phyloP scores from a whole-genome alignment of 2,797 vertebrate genomes.

The Sebastes elongatus region DNA sequence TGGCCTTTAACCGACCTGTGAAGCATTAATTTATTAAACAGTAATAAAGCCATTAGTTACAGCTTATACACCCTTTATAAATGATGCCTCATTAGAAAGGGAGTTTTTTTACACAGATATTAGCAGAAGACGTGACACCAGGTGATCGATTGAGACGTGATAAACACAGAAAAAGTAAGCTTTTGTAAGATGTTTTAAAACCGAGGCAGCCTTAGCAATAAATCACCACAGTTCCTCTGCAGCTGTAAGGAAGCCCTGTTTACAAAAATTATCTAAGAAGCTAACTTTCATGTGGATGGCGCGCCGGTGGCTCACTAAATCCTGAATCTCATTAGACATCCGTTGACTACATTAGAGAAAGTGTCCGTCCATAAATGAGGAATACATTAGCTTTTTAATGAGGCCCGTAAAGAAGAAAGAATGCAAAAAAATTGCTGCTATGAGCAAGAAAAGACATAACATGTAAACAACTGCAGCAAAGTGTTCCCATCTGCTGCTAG shows the following conservation, averaged over 20 bases:
- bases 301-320: not conserved
- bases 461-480: conserved; percentile 76
- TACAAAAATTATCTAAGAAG: conserved; percentile 3
- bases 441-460: conserved; percentile 71
- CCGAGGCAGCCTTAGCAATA: not conserved
- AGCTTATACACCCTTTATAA: not conserved
- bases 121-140: not conserved
- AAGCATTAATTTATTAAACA: not conserved
- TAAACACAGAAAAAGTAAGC: not conserved
- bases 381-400: conserved; percentile 60
- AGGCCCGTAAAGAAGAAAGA: conserved; percentile 47
- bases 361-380: conserved; percentile 49
- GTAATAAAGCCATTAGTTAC: not conserved
- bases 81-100: not conserved
- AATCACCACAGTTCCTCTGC: not conserved
- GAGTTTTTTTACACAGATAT: not conserved
- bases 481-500: conserved; percentile 79
- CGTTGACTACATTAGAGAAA: conserved; percentile 40
- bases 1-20: not conserved
- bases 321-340: conserved; percentile 41
- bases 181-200: conserved; percentile 2
- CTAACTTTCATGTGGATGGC: conserved; percentile 1
- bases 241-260: conserved; percentile 4
- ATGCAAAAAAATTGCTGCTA: conserved; percentile 58
- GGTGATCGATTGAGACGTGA: not conserved